A percentile compares a stretch with the other conserved stretches of the same genome.
Evolutionary conservation across 1,140 invertebrate genomes (phyloP).

Genomic region (Popillia japonica): DNA sequence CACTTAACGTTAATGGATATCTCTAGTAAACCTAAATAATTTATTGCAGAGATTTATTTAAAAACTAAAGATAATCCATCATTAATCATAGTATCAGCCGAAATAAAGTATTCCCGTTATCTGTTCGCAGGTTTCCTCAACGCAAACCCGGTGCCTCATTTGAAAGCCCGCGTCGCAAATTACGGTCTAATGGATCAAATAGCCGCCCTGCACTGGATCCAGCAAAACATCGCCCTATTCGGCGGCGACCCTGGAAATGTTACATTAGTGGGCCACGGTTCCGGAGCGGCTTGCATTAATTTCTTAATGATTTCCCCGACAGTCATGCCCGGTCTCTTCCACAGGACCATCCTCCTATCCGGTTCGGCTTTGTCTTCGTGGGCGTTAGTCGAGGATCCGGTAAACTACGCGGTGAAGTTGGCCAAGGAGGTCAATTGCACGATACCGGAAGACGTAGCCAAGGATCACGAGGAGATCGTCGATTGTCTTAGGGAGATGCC

Average conservation of each 20-base stretch:
- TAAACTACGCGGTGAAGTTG: constrained; percentile 83
- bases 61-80: constrained; percentile 9
- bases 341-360: constrained; percentile 88
- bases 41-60: constrained; percentile 11
- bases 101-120: constrained; percentile 41
- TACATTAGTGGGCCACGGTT: constrained; percentile 91
- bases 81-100: constrained; percentile 20
- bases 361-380: constrained; percentile 93
- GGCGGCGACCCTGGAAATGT: constrained; percentile 89
- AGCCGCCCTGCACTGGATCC: constrained; percentile 89
- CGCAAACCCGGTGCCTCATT: constrained; percentile 80
- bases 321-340: constrained; percentile 88
- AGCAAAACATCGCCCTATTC: constrained; percentile 90
- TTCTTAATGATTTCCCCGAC: constrained; percentile 94
- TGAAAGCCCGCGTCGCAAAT: constrained; percentile 85
- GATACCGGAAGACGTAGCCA: constrained; percentile 77
- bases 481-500: constrained; percentile 82
- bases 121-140: constrained; percentile 80
- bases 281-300: constrained; percentile 94
- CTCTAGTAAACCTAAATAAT: neutral
- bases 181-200: constrained; percentile 95
- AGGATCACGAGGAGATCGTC: constrained; percentile 81
- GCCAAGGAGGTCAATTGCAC: constrained; percentile 88
- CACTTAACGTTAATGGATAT: constrained; percentile 1
- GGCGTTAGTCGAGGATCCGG: constrained; percentile 91